phyloP scores from a whole-genome alignment of 1,140 invertebrate genomes.

The Drosophila hydei region DNA sequence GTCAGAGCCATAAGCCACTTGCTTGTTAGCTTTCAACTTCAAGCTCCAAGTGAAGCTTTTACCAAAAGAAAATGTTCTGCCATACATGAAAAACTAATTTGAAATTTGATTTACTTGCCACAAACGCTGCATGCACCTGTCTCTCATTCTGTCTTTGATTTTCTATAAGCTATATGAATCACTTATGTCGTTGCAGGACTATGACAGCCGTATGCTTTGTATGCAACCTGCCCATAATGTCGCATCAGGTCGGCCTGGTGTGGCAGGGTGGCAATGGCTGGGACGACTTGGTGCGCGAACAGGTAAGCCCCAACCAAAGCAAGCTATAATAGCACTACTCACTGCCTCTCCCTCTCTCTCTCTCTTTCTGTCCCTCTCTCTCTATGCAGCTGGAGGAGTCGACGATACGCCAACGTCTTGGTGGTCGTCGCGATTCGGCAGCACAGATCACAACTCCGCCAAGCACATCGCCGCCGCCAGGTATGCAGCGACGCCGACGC shows the following conservation, averaged over 20 bases:
- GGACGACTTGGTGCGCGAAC: constrained; percentile 94
- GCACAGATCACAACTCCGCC: constrained; percentile 94
- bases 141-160: neutral
- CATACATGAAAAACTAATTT: too few relatives aligned
- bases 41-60: too few relatives aligned
- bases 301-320: constrained; percentile 72
- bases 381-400: constrained; percentile 88
- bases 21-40: too few relatives aligned
- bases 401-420: constrained; percentile 91
- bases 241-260: constrained; percentile 95
- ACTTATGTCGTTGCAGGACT: constrained; percentile 87
- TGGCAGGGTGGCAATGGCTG: constrained; percentile 97
- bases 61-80: too few relatives aligned
- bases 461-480: constrained; percentile 84
- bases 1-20: too few relatives aligned
- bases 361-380: neutral
- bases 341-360: neutral
- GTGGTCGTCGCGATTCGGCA: constrained; percentile 92
- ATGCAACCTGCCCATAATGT: constrained; percentile 96
- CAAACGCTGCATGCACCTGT: neutral
- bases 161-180: neutral
- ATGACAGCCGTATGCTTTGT: constrained; percentile 97
- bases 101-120: neutral
- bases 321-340: neutral
- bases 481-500: constrained; percentile 88